Base-by-base conservation (phyloP, 2,888 invertebrate genomes). In the Chirona hameri region DNA sequence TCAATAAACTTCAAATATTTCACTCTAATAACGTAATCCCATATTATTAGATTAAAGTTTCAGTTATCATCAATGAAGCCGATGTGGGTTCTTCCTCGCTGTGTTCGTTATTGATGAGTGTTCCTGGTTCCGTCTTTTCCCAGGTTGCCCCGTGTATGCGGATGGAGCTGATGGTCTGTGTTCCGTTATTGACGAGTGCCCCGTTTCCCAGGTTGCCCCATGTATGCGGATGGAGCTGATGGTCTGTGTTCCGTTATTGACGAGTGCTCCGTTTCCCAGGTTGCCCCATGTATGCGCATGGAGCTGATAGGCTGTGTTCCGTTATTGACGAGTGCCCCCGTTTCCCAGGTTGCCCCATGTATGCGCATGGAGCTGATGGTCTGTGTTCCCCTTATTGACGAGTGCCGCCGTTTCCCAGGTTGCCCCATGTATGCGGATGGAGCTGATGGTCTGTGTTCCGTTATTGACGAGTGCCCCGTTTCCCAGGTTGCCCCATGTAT, bases 81-180 rank as follows among this genome's bases (percentile, higher is more conserved):
- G 39, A 39, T 39, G 39, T 39, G 39, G 39, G 2, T 39, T 39
- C 4, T 39, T 39, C 4, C 2, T 39, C 39, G 39, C 39, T 39
- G 39, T 39, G 39, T 39, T 39, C 39, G 39, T 39, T 39, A 39
- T 18, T 52, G 52, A 52, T 12, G 52, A 52, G 52, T 52, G 52
- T 2, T 12, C 52, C n/a, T n/a, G n/a, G n/a, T n/a, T n/a, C n/a
- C n/a, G n/a, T n/a, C 18, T 1, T 52, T 4, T 12, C 18, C 87
- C 97, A 94, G 87, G 92, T 94, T 14, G 95, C 96, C 0, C 97
- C 97, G 0, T 97, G 97, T 87, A 89, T 97, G 84, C 94, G 95
- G 88, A 89, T 97, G 83, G 97, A 97, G 90, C 91, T 96, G 65
- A 96, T 96, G 95, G 97, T 97, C 29, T 97, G 87, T 97, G 97